phyloP scores from a whole-genome alignment of 1,140 invertebrate species.

The Drosophila bipectinata region DNA sequence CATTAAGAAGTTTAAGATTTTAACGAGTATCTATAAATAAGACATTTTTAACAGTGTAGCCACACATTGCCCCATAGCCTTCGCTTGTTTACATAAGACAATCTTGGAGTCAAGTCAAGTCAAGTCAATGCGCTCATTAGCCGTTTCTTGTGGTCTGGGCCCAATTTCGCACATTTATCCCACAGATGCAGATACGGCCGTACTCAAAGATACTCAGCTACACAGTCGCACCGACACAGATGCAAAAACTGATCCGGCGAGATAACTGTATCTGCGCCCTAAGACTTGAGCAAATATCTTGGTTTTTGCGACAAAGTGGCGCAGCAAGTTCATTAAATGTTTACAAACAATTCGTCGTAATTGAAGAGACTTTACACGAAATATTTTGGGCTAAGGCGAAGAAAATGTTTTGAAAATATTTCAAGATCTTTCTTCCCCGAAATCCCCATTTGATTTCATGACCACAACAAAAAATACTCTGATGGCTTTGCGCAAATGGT shows the following conservation, averaged over 20 bases:
- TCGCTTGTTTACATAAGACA: slow-evolving; percentile 29
- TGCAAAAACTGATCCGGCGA: slow-evolving; percentile 2
- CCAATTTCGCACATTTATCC: slow-evolving; percentile 54
- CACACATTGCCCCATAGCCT: background rate
- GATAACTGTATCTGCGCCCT: slow-evolving; percentile 22
- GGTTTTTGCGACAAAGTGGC: slow-evolving; percentile 1
- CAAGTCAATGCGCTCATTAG: slow-evolving; percentile 39
- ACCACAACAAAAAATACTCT: background rate
- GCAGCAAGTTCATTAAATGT: slow-evolving; percentile 31
- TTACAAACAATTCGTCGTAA: slow-evolving; percentile 31
- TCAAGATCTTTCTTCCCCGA: background rate
- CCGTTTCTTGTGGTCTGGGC: slow-evolving; percentile 29
- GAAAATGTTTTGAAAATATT: background rate
- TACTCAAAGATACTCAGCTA: slow-evolving; percentile 11
- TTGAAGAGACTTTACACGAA: slow-evolving; percentile 29
- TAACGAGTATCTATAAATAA: too few relatives aligned
- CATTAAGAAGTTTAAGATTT: too few relatives aligned
- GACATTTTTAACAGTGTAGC: background rate
- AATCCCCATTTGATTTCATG: background rate
- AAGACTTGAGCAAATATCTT: slow-evolving; percentile 31
- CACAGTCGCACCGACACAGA: slow-evolving; percentile 20
- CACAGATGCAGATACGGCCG: slow-evolving; percentile 30
- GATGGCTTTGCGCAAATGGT: background rate
- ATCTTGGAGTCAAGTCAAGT: slow-evolving; percentile 9
- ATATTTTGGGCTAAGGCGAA: background rate